A percentile compares a stretch with the other conserved stretches of the same genome.
Evolutionary conservation across 1,140 invertebrate genomes (phyloP).

Genomic region (Marisa cornuarietis): DNA sequence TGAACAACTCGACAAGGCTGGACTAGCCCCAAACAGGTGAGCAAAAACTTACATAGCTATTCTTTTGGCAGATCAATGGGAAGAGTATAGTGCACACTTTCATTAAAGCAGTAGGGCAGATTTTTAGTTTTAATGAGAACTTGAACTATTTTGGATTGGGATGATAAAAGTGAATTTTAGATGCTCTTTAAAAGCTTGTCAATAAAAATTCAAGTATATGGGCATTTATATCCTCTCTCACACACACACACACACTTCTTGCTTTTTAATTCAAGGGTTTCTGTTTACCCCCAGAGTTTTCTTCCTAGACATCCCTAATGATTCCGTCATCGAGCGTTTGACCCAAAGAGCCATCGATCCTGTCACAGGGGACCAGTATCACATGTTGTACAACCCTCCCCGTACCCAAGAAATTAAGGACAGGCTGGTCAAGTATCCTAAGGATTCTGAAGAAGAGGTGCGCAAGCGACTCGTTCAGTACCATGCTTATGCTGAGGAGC

Average conservation of each 20-base stretch:
- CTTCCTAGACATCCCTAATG: conserved; percentile 65
- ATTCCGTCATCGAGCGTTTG: conserved; percentile 64
- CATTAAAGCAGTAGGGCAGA: too few species aligned
- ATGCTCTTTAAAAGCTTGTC: neutral
- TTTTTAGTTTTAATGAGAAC: too few species aligned
- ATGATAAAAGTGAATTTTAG: too few species aligned
- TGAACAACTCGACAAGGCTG: conserved; percentile 57
- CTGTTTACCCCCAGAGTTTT: conserved; percentile 58
- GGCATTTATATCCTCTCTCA: neutral
- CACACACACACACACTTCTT: neutral
- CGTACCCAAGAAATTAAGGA: conserved; percentile 61
- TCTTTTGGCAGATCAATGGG: too few species aligned
- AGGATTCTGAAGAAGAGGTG: conserved; percentile 53
- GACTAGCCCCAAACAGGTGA: conserved; percentile 64
- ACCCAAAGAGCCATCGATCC: conserved; percentile 62
- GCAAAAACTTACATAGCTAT: neutral
- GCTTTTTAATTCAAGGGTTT: conserved; percentile 2
- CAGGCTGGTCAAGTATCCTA: conserved; percentile 50
- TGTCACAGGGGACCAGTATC: conserved; percentile 64
- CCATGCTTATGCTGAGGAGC: conserved; percentile 58
- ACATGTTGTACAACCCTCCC: conserved; percentile 65
- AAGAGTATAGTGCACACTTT: too few species aligned
- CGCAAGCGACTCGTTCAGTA: conserved; percentile 57
- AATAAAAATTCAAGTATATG: neutral
- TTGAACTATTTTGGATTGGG: too few species aligned